Percentiles rank a stretch among this genome's conserved stretches.
These are phyloP conservation scores for Theocolax elegans DNA, from an alignment of 1,140 invertebrate genomes.

Conservation along the genomic window DNA sequence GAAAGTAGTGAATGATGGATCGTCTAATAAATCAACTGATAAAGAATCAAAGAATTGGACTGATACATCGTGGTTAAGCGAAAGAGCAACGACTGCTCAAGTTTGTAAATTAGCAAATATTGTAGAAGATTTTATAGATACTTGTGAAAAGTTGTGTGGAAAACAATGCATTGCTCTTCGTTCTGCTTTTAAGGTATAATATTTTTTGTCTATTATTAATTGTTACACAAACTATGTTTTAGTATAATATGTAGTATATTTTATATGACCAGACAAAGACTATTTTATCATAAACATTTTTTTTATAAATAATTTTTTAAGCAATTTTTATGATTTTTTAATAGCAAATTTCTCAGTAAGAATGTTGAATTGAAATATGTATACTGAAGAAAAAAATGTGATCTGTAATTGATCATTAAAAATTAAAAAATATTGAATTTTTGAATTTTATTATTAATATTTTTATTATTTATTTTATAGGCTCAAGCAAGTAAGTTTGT, in stretches of 20 bases:
- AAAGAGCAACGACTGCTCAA: conserved; percentile 76
- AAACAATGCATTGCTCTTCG: conserved; percentile 82
- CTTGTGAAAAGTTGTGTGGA: conserved; percentile 83
- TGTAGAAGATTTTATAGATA: conserved; percentile 82
- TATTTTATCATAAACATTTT: no score
- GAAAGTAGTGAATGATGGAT: conserved; percentile 50
- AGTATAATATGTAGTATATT: no score
- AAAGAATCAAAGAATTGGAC: conserved; percentile 54
- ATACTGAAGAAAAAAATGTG: no score
- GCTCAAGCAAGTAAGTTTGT: conserved; percentile 90
- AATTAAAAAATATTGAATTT: no score
- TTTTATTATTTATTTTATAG: conserved; percentile 42
- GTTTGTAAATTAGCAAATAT: conserved; percentile 81
- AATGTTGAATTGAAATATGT: no score
- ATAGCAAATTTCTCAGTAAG: no score
- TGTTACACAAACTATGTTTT: no score
- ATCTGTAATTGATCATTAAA: no score
- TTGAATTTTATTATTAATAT: conserved; percentile 30
- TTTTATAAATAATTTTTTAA: conserved; percentile 10
- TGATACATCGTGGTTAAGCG: conserved; percentile 67
- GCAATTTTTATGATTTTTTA: conserved; percentile 9
- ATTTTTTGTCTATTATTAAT: no score
- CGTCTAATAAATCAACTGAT: conserved; percentile 49
- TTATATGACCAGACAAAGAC: no score
- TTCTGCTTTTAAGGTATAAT: conserved; percentile 80